Evolutionary conservation across 2,113 vertebrate species (phyloP).

Genomic region (Melospiza melodia): DNA sequence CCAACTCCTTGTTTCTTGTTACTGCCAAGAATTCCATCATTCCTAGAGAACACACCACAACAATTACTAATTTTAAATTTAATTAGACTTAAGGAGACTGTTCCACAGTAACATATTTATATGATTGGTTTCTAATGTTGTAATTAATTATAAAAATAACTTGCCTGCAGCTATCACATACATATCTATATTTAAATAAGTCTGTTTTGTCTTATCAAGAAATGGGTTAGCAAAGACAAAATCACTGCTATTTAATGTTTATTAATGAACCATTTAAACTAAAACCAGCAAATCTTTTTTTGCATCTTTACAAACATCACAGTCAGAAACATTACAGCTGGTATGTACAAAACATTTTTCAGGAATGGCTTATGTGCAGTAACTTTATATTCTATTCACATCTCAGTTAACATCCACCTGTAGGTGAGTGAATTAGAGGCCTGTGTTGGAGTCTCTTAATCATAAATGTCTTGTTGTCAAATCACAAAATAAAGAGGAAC

Average conservation of each 20-base stretch:
- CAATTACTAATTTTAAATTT: neutral
- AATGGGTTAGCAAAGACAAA: neutral
- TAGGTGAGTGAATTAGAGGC: neutral
- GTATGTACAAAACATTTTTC: neutral
- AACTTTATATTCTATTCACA: neutral
- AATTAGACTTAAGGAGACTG: neutral
- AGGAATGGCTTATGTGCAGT: neutral
- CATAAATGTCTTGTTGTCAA: neutral
- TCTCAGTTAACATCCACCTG: neutral
- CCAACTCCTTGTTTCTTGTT: neutral
- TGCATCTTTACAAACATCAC: neutral
- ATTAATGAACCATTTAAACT: neutral
- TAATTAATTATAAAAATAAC: constrained; percentile 36
- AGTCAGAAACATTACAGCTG: neutral
- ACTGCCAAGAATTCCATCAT: neutral
- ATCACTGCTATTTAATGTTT: neutral
- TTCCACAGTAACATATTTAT: neutral
- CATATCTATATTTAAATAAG: neutral
- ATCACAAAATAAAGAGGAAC: neutral
- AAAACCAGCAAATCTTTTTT: neutral
- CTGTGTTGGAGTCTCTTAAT: neutral
- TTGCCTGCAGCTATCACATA: neutral
- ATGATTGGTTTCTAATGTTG: constrained; percentile 15
- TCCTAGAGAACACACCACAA: constrained; percentile 9
- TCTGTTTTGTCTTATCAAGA: neutral